phyloP scores from a whole-genome alignment of 2,797 vertebrate species.

The Sebastes baramenuke region DNA sequence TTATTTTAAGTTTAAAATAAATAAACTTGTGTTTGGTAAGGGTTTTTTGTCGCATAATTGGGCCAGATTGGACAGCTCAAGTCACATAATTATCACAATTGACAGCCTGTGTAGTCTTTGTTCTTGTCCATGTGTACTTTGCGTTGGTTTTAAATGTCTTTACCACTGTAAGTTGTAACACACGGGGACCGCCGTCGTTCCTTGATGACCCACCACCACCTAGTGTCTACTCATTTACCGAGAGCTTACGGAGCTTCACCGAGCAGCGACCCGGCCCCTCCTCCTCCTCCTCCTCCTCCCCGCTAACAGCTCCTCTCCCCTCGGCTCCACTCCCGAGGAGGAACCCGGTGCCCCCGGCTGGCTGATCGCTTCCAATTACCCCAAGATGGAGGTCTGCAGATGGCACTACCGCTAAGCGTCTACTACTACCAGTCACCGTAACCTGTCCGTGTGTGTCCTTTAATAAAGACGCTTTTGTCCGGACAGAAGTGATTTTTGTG shows the following conservation, averaged over 20 bases:
- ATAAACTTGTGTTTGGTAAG: too few relatives aligned
- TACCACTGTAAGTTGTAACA: background rate
- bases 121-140: background rate
- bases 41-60: background rate
- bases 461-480: slow-evolving; percentile 60
- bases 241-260: slow-evolving; percentile 74
- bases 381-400: slow-evolving; percentile 85
- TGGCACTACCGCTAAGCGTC: slow-evolving; percentile 70
- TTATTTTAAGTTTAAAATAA: too few relatives aligned
- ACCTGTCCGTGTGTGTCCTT: slow-evolving; percentile 68
- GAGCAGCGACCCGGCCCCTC: slow-evolving; percentile 76
- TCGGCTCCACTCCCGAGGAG: slow-evolving; percentile 79
- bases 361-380: slow-evolving; percentile 75
- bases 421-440: slow-evolving; percentile 47
- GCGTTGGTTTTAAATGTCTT: background rate
- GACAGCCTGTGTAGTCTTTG: background rate
- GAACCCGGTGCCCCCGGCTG: slow-evolving; percentile 84
- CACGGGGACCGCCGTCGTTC: slow-evolving; percentile 24
- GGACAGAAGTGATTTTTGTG: slow-evolving; percentile 60
- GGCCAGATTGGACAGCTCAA: background rate
- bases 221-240: slow-evolving; percentile 69
- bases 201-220: slow-evolving; percentile 50
- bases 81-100: background rate
- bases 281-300: slow-evolving; percentile 60
- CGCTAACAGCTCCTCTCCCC: slow-evolving; percentile 68